Evolutionary conservation across 2,113 vertebrate species (phyloP), one percentile per base, ranked within the genome.

Genomic region (Bothrops jararaca): DNA sequence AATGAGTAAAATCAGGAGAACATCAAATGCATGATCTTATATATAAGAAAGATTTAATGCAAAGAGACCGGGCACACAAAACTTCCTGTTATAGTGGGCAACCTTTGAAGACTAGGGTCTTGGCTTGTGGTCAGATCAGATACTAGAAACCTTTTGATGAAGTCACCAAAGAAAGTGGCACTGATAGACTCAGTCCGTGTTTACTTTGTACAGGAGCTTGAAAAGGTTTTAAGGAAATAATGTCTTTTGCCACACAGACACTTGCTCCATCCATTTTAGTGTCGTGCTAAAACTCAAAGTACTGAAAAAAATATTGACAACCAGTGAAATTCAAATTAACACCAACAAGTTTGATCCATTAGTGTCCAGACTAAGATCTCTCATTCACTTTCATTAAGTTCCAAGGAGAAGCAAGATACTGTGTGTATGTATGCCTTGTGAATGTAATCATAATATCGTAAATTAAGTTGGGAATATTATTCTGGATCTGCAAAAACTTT

Each of bases 401-500:
- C 42, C 86, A 5, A 86, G 5, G 48, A 69, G 10, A 3, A 3
- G 29, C 15, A 52, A 89, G 42, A 89, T 48, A n/a, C 24, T 57
- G 57, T 60, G 48, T 56, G 53, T 18, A n/a, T 57, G 29, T 85
- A 2, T 12, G 56, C 8, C 13, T 10, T 18, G 13, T 80, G 22
- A 18, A 52, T 42, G 23, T 57, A 8, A 0, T 0, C 50, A 24
- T 50, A 92, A 48, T 52, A 4, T 1, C 34, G 90, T 56, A 52
- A 6, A 92, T 48, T 93, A 11, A 60, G 39, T 74, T 57, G 45
- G 5, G 88, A 2, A 87, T 95, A 89, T 4, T 87, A 34, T 93
- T 6, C 74, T 91, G 11, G 45, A 0, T 48, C 11, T 26, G 11
- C 23, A 45, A 86, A 48, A 45, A 24, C 42, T 26, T n/a, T 86